These are phyloP conservation scores for Hirtodrosophila trivittata DNA, from an alignment of 2,888 invertebrate species.

Conservation along the genomic window DNA sequence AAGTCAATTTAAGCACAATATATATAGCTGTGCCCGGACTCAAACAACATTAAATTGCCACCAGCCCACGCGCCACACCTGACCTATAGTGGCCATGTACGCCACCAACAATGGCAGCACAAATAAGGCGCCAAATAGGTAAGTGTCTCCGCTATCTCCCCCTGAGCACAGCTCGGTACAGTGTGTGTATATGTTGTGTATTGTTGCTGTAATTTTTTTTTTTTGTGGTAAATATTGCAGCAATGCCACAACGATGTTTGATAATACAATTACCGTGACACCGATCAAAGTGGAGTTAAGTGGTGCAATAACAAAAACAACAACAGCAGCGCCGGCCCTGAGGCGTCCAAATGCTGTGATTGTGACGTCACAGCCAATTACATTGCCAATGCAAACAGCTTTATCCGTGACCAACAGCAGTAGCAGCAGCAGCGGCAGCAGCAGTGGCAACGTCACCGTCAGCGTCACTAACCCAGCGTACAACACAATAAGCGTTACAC, in stretches of 20 bases:
- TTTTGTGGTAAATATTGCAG: slow-evolving; percentile 24
- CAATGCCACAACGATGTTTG: slow-evolving; percentile 66
- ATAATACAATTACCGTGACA: slow-evolving; percentile 70
- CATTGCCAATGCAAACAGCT: slow-evolving; percentile 44
- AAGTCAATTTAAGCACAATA: slow-evolving; percentile 37
- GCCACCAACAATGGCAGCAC: slow-evolving; percentile 71
- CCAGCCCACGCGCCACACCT: slow-evolving; percentile 20
- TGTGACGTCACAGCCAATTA: slow-evolving; percentile 46
- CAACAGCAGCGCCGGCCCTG: slow-evolving; percentile 31
- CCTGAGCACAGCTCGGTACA: slow-evolving; percentile 10
- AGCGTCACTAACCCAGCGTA: slow-evolving; percentile 32
- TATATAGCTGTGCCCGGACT: slow-evolving; percentile 18
- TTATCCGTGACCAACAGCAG: slow-evolving; percentile 26
- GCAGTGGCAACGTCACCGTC: slow-evolving; percentile 19
- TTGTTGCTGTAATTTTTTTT: slow-evolving; percentile 12
- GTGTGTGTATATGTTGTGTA: slow-evolving; percentile 46
- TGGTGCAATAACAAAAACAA: slow-evolving; percentile 42
- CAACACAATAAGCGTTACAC: slow-evolving; percentile 50
- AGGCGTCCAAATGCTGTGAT: slow-evolving; percentile 58
- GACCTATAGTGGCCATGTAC: slow-evolving; percentile 64
- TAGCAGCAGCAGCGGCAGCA: slow-evolving; percentile 21
- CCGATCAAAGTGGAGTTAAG: slow-evolving; percentile 65
- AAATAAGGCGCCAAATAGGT: slow-evolving; percentile 77
- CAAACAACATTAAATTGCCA: slow-evolving; percentile 27
- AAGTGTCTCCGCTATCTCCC: slow-evolving; percentile 23